Conservation (phyloP, 2,888 invertebrate genomes). For the Isoperla grammatica region DNA sequence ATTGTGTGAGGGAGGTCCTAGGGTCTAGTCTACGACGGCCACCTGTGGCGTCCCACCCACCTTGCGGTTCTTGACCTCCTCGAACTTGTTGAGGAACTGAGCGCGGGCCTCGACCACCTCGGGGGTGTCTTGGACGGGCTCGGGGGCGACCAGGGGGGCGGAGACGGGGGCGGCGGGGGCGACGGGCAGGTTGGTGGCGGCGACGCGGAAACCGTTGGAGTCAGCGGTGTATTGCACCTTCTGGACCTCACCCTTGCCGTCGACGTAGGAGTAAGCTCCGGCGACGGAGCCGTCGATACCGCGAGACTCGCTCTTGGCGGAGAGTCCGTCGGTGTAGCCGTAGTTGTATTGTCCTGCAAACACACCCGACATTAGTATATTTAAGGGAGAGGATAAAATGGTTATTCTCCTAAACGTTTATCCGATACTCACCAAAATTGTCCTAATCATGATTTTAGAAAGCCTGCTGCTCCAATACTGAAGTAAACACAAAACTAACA, state of each 20-base stretch:
- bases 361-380: too few relatives aligned
- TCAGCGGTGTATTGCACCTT: slow-evolving; percentile 55
- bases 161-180: slow-evolving; percentile 35
- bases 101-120: neutral
- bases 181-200: slow-evolving; percentile 55
- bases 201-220: slow-evolving; percentile 55
- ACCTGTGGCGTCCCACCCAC: neutral
- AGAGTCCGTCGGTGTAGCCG: slow-evolving; percentile 36
- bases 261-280: slow-evolving; percentile 35
- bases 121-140: neutral
- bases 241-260: slow-evolving; percentile 42
- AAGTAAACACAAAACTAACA: too few relatives aligned
- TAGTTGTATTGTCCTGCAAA: slow-evolving; percentile 43
- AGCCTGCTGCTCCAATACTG: too few relatives aligned
- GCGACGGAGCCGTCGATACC: slow-evolving; percentile 30
- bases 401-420: too few relatives aligned
- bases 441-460: too few relatives aligned
- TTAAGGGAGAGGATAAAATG: neutral
- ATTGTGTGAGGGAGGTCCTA: too few relatives aligned
- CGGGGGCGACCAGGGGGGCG: slow-evolving; percentile 14
- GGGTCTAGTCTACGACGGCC: too few relatives aligned
- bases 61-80: slow-evolving; percentile 4
- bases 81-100: neutral
- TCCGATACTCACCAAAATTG: too few relatives aligned
- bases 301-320: slow-evolving; percentile 30